A percentile compares a stretch with the other conserved stretches of the same genome.
Conservation (phyloP, 2,113 vertebrate genomes). For the Coreoperca whiteheadi region DNA sequence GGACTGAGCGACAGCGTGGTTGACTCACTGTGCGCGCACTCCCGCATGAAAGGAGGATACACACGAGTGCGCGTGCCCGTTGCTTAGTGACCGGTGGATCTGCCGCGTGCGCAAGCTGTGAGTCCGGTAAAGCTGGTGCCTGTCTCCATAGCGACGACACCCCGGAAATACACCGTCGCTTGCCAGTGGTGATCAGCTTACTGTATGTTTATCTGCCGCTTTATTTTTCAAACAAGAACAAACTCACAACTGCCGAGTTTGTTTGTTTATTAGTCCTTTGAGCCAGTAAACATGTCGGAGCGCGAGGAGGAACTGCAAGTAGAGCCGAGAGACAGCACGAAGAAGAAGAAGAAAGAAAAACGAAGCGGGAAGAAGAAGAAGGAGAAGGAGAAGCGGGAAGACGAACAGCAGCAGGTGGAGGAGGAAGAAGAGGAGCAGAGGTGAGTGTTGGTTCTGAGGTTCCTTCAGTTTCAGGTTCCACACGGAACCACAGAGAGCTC, state of each 20-base stretch:
- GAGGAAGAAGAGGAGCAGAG: constrained; percentile 43
- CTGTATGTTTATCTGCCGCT: constrained; percentile 4
- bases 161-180: constrained; percentile 67
- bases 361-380: background rate
- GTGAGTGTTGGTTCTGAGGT: constrained; percentile 51
- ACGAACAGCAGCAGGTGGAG: background rate
- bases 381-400: constrained; percentile 4
- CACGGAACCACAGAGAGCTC: background rate
- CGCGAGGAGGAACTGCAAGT: constrained; percentile 23
- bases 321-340: constrained; percentile 36
- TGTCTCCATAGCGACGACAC: constrained; percentile 70
- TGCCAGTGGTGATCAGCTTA: constrained; percentile 47
- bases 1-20: background rate
- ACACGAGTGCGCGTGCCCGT: constrained; percentile 16
- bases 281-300: constrained; percentile 61
- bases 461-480: background rate
- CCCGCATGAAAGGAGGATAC: background rate
- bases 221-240: constrained; percentile 25
- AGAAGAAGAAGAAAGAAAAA: constrained; percentile 45
- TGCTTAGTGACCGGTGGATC: background rate
- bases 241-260: background rate
- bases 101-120: constrained; percentile 16
- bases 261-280: background rate
- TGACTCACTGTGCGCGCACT: background rate
- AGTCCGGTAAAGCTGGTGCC: constrained; percentile 25